Conservation (phyloP, 2,797 vertebrate species). For the Fratercula arctica region DNA sequence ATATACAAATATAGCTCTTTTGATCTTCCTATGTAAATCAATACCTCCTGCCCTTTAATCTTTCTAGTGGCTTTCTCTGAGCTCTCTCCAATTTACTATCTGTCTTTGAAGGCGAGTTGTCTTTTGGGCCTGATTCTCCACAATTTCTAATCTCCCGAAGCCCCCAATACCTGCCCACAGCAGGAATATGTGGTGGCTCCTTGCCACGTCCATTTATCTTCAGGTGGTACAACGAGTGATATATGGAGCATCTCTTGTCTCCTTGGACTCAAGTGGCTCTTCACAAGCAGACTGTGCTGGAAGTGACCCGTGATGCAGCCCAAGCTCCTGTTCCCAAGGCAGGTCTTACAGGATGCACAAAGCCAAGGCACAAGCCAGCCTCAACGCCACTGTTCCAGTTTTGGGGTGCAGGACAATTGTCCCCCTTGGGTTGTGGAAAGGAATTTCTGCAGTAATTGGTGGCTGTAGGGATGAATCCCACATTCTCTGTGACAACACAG, state of each 20-base stretch:
- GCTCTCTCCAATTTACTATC: constrained; percentile 23
- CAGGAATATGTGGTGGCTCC: not conserved
- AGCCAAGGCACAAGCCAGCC: not conserved
- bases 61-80: constrained; percentile 4
- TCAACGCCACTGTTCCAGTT: not conserved
- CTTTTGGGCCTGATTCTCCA: not conserved
- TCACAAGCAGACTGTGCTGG: not conserved
- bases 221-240: not conserved
- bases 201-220: not conserved
- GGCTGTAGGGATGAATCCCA: not conserved
- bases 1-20: constrained; percentile 57
- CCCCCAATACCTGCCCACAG: not conserved
- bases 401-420: not conserved
- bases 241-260: not conserved
- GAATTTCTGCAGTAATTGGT: not conserved
- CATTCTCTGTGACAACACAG: accelerated
- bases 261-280: not conserved
- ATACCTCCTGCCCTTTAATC: constrained; percentile 62
- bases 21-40: constrained; percentile 45
- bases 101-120: not conserved
- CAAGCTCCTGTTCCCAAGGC: not conserved
- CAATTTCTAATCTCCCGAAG: not conserved
- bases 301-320: not conserved
- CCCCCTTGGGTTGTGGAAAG: not conserved
- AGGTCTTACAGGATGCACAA: not conserved